Evolutionary conservation across 2,113 vertebrate genomes (phyloP), one percentile per base, ranked within the genome.

Genomic region (Brachyhypopomus gauderio): DNA sequence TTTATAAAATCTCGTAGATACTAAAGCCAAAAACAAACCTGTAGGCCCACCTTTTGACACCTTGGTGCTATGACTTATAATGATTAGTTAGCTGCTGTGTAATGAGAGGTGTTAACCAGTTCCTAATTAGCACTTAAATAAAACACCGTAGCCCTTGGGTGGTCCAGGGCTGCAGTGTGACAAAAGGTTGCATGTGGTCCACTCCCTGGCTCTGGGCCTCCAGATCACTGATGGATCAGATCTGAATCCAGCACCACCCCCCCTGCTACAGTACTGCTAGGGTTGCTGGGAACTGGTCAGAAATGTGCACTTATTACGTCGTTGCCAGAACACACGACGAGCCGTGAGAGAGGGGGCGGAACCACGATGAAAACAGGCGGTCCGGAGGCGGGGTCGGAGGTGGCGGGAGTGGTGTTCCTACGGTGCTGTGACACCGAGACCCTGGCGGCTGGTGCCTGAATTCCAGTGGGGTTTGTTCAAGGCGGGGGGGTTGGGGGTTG

Each of bases 241-340:
- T 72, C 66, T 80, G 52, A 56, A 66, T 77, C 66, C 78, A 38
- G 34, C 14, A 9, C 27, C n/a, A 59, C 69, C 48, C 14, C 19
- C 69, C 56, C 27, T 1, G 41, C 41, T 8, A 62, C n/a, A 60
- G n/a, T 3, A 41, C 30, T 41, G n/a, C n/a, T 14, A 62, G 25
- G 56, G 41, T 73, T 25, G 80, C 78, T 86, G 79, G 88, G 90
- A 88, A 73, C 62, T 86, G 19, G 83, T 80, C 25, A 90, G 90
- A 89, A 92, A 92, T 92, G 89, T 87, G 88, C 85, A 52, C 85
- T 89, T 88, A 80, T 89, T 88, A 80, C 73, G 86, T 91, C 85
- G 72, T 82, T 56, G 78, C 60, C 83, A 81, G 87, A 85, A 85
- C 85, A 91, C 87, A 89, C 91, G 89, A 89, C 79, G 80, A 9